Percentiles rank a stretch among this genome's conserved stretches.
phyloP scores from a whole-genome alignment of 2,113 vertebrate species.

The Cathartes aura region DNA sequence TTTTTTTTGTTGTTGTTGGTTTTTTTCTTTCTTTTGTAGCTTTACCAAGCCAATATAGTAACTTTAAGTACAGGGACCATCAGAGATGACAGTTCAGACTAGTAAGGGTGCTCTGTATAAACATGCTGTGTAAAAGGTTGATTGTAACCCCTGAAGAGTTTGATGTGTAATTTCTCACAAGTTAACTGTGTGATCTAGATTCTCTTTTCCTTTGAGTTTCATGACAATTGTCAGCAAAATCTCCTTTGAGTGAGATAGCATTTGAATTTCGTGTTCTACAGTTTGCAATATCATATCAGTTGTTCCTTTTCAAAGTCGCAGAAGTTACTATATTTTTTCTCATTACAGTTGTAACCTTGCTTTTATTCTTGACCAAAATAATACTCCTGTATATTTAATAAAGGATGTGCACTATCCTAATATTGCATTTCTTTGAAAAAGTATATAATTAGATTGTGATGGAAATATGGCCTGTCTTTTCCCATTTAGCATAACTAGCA shows the following conservation, averaged over 20 bases:
- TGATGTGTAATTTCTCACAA: background rate
- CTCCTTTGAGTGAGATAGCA: background rate
- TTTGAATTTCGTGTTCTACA: background rate
- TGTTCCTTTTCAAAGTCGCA: background rate
- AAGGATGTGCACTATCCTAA: background rate
- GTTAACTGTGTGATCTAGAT: background rate
- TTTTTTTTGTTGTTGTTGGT: too few relatives aligned
- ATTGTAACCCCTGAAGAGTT: background rate
- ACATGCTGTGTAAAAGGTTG: background rate
- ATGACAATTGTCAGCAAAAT: background rate
- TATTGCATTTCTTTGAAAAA: background rate
- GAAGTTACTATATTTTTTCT: background rate
- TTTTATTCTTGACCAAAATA: background rate
- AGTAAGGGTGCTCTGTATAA: background rate
- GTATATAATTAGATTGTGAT: background rate
- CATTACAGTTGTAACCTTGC: background rate
- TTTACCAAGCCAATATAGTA: background rate
- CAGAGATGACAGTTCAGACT: background rate
- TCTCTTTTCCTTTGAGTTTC: background rate
- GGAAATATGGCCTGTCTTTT: background rate
- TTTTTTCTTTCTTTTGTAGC: background rate
- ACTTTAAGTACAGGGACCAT: background rate
- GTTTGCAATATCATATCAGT: background rate
- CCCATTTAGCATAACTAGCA: background rate
- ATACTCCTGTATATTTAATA: background rate